Evolutionary conservation across 2,888 invertebrate genomes (phyloP).

Genomic region (Pammene fasciana): DNA sequence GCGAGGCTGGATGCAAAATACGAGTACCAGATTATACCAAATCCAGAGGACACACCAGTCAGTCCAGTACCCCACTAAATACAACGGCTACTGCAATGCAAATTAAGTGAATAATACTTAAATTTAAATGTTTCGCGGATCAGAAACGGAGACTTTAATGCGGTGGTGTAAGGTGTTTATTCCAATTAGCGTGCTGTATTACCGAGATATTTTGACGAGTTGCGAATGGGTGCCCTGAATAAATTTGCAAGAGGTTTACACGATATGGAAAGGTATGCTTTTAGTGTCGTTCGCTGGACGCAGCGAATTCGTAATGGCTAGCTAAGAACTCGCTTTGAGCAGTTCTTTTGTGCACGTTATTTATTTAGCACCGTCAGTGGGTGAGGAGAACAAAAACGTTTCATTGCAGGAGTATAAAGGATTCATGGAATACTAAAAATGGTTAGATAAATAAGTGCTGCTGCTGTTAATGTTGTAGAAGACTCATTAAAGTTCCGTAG

Average conservation of each 20-base stretch:
- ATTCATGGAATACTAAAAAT: conserved; percentile 25
- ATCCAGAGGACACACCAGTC: conserved; percentile 49
- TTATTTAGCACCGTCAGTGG: conserved; percentile 28
- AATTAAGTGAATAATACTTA: conserved; percentile 70
- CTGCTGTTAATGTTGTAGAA: conserved; percentile 4
- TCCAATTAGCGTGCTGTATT: conserved; percentile 45
- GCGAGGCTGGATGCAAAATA: conserved; percentile 48
- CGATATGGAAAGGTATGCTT: conserved; percentile 67
- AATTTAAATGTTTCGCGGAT: conserved; percentile 62
- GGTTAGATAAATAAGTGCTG: conserved; percentile 8
- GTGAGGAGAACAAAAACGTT: conserved; percentile 26
- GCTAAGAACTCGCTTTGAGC: conserved; percentile 35
- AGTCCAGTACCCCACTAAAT: conserved; percentile 50
- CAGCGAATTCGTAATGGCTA: conserved; percentile 29
- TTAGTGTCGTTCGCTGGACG: conserved; percentile 63
- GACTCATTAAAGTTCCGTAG: not conserved
- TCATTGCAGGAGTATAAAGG: conserved; percentile 12
- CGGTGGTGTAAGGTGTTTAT: conserved; percentile 48
- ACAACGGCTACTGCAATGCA: conserved; percentile 65
- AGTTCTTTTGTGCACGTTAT: conserved; percentile 25
- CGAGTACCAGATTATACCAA: conserved; percentile 57
- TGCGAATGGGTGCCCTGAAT: conserved; percentile 73
- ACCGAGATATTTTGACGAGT: conserved; percentile 67
- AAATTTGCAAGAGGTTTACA: conserved; percentile 75
- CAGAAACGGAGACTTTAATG: conserved; percentile 50